Percentiles rank a stretch among this genome's conserved stretches.
These are phyloP conservation scores for Sclerurus mexicanus DNA, from an alignment of 2,113 vertebrate genomes.

Conservation along the genomic window DNA sequence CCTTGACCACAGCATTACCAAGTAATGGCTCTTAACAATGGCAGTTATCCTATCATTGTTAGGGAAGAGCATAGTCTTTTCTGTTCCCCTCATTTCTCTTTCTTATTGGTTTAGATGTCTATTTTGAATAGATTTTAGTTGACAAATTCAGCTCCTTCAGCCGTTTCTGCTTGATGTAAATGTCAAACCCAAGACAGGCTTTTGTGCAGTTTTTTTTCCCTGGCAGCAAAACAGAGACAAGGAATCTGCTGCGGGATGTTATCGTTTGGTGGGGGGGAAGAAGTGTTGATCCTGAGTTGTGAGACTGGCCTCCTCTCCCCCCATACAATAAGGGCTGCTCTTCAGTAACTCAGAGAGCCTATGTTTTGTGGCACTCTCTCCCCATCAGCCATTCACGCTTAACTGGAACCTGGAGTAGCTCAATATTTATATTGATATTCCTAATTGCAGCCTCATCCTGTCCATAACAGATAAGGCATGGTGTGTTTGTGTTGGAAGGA, in stretches of 20 bases:
- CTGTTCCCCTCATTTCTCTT: neutral
- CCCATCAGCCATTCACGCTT: neutral
- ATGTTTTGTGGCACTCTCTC: neutral
- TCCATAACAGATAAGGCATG: neutral
- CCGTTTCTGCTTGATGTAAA: constrained; percentile 10
- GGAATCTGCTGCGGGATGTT: neutral
- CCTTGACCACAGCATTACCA: neutral
- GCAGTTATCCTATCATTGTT: neutral
- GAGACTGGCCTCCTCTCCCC: neutral
- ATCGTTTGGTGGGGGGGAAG: neutral
- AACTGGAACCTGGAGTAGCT: neutral
- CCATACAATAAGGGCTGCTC: neutral
- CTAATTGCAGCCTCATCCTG: neutral
- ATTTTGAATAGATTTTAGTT: constrained; percentile 2
- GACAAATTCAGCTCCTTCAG: constrained; percentile 14
- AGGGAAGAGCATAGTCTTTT: neutral
- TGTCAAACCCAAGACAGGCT: neutral
- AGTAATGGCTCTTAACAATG: neutral
- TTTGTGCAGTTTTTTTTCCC: neutral
- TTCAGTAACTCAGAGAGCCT: neutral
- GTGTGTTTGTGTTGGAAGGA: neutral
- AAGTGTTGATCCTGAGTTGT: neutral
- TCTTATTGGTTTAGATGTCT: constrained; percentile 1
- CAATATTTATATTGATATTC: neutral
- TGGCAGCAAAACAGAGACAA: neutral